Base-by-base conservation (phyloP, 2,113 vertebrate genomes). In the Eurystomus gularis region DNA sequence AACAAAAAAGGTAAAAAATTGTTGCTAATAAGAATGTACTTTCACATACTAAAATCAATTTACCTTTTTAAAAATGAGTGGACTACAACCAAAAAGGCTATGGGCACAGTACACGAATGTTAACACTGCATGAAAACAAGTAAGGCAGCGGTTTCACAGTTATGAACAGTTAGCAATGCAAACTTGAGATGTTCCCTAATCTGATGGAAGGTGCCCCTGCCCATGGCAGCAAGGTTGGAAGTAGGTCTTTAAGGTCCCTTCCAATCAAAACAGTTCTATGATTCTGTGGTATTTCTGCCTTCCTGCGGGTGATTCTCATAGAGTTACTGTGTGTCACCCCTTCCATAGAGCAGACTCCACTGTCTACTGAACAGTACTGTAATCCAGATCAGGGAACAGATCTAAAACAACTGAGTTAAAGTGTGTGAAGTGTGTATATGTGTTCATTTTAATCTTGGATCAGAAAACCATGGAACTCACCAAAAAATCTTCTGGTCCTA, bases 281-380 rank as follows among this genome's bases (percentile, higher is more conserved):
- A 64, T 28, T 64, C 35, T 18, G 11, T 37, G 37, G 39, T 64
- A 64, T 66, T 58, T 28, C 0, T 11, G 40, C 11, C 19, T 24
- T 88, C 15, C 57, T 71, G 35, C 15, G 54, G 55, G 26, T 48
- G 51, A 42, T 58, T 58, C 7, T 48, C 28, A 33, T 3, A 18
- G 64, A 69, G 35, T 54, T 82, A 70, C 26, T 65, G 23, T 52
- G 48, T 68, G n/a, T n/a, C 26, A 48, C 25, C 6, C 9, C 9
- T 60, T 66, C 35, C 0, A 2, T 2, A 46, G 23, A 26, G 20
- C n/a, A 81, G 40, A 29, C 24, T 57, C 28, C 0, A 0, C n/a
- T 60, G 37, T 28, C 52, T 88, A 1, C 65, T 78, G 64, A 84
- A 40, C 57, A 57, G 21, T n/a, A 13, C 9, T 31, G 20, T 54